Evolutionary conservation across 2,113 vertebrate genomes (phyloP).

Genomic region (Bubo bubo): DNA sequence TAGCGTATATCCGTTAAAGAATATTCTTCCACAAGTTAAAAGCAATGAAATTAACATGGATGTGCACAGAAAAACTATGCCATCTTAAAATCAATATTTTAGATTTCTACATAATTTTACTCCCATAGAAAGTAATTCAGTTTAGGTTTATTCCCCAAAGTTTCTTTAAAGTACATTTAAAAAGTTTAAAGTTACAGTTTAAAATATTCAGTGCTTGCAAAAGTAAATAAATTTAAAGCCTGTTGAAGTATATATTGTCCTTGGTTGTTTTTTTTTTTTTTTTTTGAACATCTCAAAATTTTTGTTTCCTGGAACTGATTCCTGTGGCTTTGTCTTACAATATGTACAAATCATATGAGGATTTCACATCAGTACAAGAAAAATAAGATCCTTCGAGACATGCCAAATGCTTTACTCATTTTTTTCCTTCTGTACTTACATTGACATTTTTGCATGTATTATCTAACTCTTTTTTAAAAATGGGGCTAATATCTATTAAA

Average conservation of each 20-base stretch:
- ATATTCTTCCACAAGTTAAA: neutral
- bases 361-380: neutral
- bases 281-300: neutral
- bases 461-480: neutral
- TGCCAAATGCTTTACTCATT: fast-evolving
- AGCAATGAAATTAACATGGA: neutral
- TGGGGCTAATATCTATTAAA: neutral
- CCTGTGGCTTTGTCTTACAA: neutral
- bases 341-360: neutral
- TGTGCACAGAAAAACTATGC: neutral
- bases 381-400: neutral
- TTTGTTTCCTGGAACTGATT: neutral
- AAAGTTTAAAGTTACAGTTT: neutral
- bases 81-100: neutral
- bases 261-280: neutral
- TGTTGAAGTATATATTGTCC: neutral
- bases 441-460: neutral
- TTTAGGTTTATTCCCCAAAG: neutral
- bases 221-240: constrained; percentile 25
- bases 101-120: neutral
- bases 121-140: neutral
- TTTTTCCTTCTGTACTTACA: fast-evolving
- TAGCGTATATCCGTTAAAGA: neutral
- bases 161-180: constrained; percentile 10
- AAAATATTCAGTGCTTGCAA: neutral